Percentiles rank a stretch among this genome's conserved stretches.
Conservation (phyloP, 2,888 invertebrate genomes). For the Agrilus mali region DNA sequence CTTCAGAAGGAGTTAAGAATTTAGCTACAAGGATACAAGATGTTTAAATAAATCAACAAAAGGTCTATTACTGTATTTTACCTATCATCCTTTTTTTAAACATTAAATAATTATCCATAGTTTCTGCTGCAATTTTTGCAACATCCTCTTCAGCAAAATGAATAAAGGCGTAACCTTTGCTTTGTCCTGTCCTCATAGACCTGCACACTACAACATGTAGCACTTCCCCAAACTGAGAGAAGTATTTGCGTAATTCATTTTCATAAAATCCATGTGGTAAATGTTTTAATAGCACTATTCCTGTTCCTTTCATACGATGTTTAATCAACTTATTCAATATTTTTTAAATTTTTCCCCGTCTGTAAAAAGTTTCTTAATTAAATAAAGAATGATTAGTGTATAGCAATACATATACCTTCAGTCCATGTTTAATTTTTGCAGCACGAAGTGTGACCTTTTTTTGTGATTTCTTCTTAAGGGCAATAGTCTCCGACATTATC, state of each 20-base stretch:
- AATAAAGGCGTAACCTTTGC: conserved; percentile 83
- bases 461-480: too few species aligned
- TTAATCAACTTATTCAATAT: too few species aligned
- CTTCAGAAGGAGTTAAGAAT: conserved; percentile 55
- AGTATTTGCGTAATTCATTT: conserved; percentile 69
- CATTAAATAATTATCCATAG: conserved; percentile 97
- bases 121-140: conserved; percentile 85
- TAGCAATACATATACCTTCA: too few species aligned
- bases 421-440: too few species aligned
- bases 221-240: conserved; percentile 84
- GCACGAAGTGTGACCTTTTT: too few species aligned
- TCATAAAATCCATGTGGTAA: conserved; percentile 94
- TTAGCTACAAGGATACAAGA: conserved; percentile 39
- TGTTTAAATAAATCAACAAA: conserved; percentile 1
- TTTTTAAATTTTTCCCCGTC: too few species aligned
- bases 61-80: conserved; percentile 20
- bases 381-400: too few species aligned
- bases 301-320: conserved; percentile 22
- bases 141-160: conserved; percentile 77
- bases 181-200: conserved; percentile 69
- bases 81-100: conserved; percentile 81
- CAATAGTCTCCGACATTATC: too few species aligned
- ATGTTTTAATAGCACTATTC: conserved; percentile 62
- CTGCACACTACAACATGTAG: conserved; percentile 65
- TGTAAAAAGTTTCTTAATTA: too few species aligned